These are phyloP conservation scores for Sphyrna mokarran DNA, from an alignment of 2,113 vertebrate genomes.

Conservation along the genomic window DNA sequence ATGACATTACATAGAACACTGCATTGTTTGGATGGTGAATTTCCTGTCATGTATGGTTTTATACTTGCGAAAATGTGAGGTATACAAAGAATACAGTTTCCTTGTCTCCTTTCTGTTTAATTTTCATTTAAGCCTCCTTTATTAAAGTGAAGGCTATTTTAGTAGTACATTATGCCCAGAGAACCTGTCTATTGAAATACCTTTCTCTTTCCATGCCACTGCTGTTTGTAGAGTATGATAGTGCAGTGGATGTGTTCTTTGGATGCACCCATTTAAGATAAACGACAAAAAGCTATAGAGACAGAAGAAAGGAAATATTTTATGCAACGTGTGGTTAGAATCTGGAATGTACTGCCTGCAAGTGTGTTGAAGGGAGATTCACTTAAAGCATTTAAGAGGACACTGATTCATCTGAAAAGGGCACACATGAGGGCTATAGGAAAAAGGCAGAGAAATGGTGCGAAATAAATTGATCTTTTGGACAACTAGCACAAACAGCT, in stretches of 20 bases:
- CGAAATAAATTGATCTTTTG: neutral
- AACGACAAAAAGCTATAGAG: too few species aligned
- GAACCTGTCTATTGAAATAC: neutral
- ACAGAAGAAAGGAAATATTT: too few species aligned
- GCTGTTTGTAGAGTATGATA: neutral
- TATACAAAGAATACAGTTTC: neutral
- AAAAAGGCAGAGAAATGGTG: neutral
- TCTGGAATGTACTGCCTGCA: too few species aligned
- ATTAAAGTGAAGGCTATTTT: neutral
- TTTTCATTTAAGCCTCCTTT: too few species aligned
- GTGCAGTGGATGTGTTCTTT: neutral
- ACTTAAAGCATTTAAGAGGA: too few species aligned
- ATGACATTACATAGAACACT: neutral
- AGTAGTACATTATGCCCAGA: neutral
- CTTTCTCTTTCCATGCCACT: neutral
- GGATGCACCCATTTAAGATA: neutral
- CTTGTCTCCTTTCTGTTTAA: neutral
- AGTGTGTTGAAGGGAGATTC: too few species aligned
- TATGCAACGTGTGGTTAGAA: too few species aligned
- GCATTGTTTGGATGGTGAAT: neutral
- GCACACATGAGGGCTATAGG: neutral
- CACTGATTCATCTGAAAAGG: neutral
- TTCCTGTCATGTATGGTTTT: neutral
- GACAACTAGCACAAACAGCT: neutral
- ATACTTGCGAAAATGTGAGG: neutral